These are phyloP conservation scores for Zoanthus sociatus DNA, from an alignment of 92 coral and sea anemone species.

Conservation along the genomic window DNA sequence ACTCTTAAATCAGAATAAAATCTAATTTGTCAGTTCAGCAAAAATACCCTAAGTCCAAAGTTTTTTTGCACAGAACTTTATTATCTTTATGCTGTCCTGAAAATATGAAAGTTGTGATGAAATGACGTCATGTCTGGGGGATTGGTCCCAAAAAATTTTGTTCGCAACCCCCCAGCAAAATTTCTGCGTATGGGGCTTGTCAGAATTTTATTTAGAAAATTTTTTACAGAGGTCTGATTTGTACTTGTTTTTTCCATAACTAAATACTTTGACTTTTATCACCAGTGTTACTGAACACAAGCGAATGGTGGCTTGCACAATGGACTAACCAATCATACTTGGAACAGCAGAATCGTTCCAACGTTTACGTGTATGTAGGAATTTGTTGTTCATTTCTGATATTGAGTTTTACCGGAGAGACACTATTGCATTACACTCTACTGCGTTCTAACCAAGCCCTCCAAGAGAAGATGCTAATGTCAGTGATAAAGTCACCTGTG, in stretches of 20 bases:
- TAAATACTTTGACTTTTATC: background rate
- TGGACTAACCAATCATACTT: conserved; percentile 24
- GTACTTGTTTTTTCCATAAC: background rate
- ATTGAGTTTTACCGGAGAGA: background rate
- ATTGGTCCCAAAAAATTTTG: background rate
- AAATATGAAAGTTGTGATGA: no score
- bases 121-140: no score
- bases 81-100: no score
- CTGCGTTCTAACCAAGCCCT: conserved; percentile 29
- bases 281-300: conserved; percentile 5
- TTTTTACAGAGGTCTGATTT: background rate
- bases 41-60: no score
- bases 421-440: background rate
- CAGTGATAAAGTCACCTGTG: conserved; percentile 31
- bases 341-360: conserved; percentile 19
- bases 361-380: conserved; percentile 33
- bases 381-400: background rate
- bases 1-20: no score
- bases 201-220: no score
- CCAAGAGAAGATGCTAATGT: conserved; percentile 32
- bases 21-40: no score
- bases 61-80: no score
- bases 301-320: conserved; percentile 41
- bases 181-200: no score
- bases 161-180: no score